phyloP scores from a whole-genome alignment of 2,888 invertebrate genomes.

The Ischnus inquisitorius region DNA sequence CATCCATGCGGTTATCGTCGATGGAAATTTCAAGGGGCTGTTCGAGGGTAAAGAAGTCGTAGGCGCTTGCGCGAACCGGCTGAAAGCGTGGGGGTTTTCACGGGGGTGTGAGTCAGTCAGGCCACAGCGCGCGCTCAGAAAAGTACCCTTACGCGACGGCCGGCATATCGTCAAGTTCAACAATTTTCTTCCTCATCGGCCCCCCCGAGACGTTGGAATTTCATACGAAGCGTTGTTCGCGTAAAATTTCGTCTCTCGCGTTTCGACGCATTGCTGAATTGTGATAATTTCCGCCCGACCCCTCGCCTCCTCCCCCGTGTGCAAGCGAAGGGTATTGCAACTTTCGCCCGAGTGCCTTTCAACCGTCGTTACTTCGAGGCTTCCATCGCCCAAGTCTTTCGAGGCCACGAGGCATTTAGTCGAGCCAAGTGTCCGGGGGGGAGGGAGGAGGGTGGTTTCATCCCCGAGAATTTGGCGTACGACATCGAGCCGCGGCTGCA shows the following conservation, averaged over 20 bases:
- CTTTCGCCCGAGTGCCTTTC: constrained; percentile 6
- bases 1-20: constrained; percentile 14
- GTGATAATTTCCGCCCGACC: no score
- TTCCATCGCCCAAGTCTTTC: not conserved
- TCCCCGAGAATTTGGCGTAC: not conserved
- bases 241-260: not conserved
- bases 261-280: no score
- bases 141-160: constrained; percentile 82
- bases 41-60: constrained; percentile 62
- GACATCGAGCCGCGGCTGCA: constrained; percentile 34
- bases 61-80: constrained; percentile 69
- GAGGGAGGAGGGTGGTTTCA: no score
- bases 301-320: not conserved
- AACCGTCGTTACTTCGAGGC: not conserved
- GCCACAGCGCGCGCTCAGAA: constrained; percentile 85
- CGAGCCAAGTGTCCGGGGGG: not conserved
- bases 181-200: constrained; percentile 3
- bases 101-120: constrained; percentile 85
- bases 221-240: not conserved
- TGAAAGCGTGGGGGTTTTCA: constrained; percentile 74
- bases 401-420: not conserved
- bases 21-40: constrained; percentile 63
- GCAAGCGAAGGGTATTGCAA: not conserved
- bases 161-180: constrained; percentile 64
- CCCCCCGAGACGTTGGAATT: not conserved